Percentiles rank a stretch among this genome's conserved stretches.
These are phyloP conservation scores for Trichogramma evanescens DNA, from an alignment of 2,888 invertebrate genomes.

Conservation along the genomic window DNA sequence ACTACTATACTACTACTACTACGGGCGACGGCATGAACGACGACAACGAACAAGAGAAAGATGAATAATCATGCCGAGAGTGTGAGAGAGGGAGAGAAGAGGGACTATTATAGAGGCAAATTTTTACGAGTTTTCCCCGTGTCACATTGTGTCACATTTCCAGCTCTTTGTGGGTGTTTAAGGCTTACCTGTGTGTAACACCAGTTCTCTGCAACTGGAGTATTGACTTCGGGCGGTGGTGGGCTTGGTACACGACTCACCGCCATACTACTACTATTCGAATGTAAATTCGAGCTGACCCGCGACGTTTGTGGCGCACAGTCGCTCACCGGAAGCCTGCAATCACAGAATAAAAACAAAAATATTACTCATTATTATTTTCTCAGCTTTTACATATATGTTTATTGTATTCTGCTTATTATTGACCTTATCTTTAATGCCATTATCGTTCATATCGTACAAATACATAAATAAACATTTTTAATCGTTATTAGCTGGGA, in stretches of 20 bases:
- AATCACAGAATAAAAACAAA: conserved; percentile 39
- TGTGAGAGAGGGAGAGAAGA: background rate
- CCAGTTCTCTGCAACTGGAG: conserved; percentile 99
- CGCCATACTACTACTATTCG: conserved; percentile 81
- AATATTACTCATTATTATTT: background rate
- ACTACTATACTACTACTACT: too few species aligned
- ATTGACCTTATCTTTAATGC: too few species aligned
- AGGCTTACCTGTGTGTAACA: conserved; percentile 93
- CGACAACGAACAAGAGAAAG: too few species aligned
- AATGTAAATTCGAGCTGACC: conserved; percentile 72
- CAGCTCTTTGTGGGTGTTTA: background rate
- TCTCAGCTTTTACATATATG: too few species aligned
- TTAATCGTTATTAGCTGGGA: background rate
- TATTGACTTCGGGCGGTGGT: conserved; percentile 88
- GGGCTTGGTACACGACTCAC: conserved; percentile 95
- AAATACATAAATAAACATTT: background rate
- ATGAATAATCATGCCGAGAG: background rate
- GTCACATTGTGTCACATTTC: background rate
- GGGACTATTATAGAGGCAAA: background rate
- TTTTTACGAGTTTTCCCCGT: background rate
- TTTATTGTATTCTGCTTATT: too few species aligned
- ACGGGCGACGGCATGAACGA: too few species aligned
- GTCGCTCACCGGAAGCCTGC: conserved; percentile 73
- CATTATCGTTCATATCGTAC: too few species aligned
- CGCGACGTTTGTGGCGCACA: conserved; percentile 81